phyloP scores from a whole-genome alignment of 2,113 vertebrate genomes.

The Proterorhinus semilunaris region DNA sequence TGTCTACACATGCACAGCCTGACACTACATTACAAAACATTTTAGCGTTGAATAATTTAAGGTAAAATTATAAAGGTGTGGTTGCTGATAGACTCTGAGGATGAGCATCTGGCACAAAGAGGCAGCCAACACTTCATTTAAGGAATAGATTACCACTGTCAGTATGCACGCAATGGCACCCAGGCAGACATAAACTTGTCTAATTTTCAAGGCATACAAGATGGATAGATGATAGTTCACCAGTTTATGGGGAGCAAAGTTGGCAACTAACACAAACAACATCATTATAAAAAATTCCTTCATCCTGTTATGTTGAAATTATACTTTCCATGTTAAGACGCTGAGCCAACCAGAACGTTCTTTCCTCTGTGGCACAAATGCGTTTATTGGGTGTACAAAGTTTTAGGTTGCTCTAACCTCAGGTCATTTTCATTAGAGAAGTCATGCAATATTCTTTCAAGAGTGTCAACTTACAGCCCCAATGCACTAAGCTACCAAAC shows the following conservation, averaged over 20 bases:
- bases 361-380: constrained; percentile 4
- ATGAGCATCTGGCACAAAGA: constrained; percentile 43
- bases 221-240: constrained; percentile 10
- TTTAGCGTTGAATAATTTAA: constrained; percentile 26
- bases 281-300: constrained; percentile 5
- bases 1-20: not conserved
- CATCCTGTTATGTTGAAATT: constrained; percentile 7
- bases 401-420: constrained; percentile 11
- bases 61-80: constrained; percentile 25
- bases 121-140: constrained; percentile 21
- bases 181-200: constrained; percentile 31
- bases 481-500: constrained; percentile 22
- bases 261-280: not conserved
- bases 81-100: constrained; percentile 23
- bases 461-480: constrained; percentile 44
- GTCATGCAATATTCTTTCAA: constrained; percentile 36
- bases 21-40: constrained; percentile 5
- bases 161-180: constrained; percentile 28
- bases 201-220: constrained; percentile 30
- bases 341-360: constrained; percentile 5
- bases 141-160: constrained; percentile 35
- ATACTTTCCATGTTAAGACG: constrained; percentile 8
- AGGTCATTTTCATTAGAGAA: constrained; percentile 27
- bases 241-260: constrained; percentile 21
- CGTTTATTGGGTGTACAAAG: constrained; percentile 18